Conservation (phyloP, 1,140 invertebrate genomes). For the Pseudachorutes palmiensis region DNA sequence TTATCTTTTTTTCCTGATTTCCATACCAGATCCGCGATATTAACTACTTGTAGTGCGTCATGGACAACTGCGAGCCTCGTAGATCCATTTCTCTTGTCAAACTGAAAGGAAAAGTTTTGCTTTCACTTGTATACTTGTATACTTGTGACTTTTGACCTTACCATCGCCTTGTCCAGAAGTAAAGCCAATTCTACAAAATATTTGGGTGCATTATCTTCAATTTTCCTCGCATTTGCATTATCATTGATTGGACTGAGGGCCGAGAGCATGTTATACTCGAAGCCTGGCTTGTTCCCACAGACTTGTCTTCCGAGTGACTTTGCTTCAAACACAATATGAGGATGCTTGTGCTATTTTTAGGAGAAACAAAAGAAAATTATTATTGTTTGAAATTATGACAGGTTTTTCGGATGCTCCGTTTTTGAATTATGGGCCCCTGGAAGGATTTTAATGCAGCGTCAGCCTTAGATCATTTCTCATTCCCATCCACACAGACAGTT, state of each 20-base stretch:
- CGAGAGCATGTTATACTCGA: constrained; percentile 58
- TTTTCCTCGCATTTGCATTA: constrained; percentile 4
- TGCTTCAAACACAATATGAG: constrained; percentile 90
- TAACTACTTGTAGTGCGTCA: constrained; percentile 90
- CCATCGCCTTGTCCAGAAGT: constrained; percentile 86
- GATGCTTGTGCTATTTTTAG: constrained; percentile 70
- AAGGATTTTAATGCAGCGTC: constrained; percentile 4
- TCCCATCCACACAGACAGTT: background rate
- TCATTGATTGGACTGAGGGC: constrained; percentile 51
- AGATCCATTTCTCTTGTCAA: constrained; percentile 82
- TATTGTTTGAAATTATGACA: background rate
- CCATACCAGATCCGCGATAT: constrained; percentile 90
- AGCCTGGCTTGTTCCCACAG: constrained; percentile 69
- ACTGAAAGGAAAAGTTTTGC: constrained; percentile 46
- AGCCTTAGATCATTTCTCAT: constrained; percentile 12
- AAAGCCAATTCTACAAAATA: constrained; percentile 80
- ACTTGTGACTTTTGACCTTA: too few species aligned
- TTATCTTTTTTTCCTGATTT: too few species aligned
- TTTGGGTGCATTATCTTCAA: constrained; percentile 63
- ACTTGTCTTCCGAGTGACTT: constrained; percentile 75
- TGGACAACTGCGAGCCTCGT: constrained; percentile 80
- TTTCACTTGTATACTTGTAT: too few species aligned
- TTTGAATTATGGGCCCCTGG: background rate
- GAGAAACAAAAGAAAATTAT: constrained; percentile 5
- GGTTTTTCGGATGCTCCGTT: background rate